Base-by-base conservation (phyloP, 2,113 vertebrate species). In the Azemiops feae region DNA sequence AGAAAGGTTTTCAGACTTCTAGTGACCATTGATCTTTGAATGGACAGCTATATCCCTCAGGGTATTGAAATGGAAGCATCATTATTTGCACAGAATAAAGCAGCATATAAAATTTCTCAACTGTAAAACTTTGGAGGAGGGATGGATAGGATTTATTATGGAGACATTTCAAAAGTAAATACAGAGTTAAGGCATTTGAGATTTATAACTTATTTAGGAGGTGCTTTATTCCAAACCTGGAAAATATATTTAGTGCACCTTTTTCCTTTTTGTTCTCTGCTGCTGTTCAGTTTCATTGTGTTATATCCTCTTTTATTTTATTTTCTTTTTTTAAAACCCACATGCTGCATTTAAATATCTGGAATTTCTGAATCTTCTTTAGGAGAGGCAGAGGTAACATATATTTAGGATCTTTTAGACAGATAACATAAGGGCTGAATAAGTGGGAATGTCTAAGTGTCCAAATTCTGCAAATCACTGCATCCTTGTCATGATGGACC, bases 81-180 rank as follows among this genome's bases (percentile, higher is more conserved):
- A 96, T 96, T 96, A 96, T 97, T 97, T 97, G 96, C 91, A 58
- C 94, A 92, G 93, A 96, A 96, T 95, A 94, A 97, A 97, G 94
- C 95, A 60, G 94, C 89, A 95, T 94, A 96, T 95, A 94, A 95
- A 97, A 96, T 92, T 94, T 92, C 90, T 95, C 93, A 95, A 95
- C 93, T 95, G 93, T 96, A 95, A 97, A 94, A 93, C 95, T 96
- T 93, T 16, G 22, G 94, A 45, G 50, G 14, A 74, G 16, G 87
- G 93, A 91, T 95, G 94, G 93, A 5, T 89, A 95, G 92, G 89
- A 95, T 0, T 90, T 90, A 93, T 90, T 64, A 93, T 93, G 89
- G 3, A 90, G 92, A 94, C 87, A 81, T 91, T 92, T 90, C n/a
- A 50, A 90, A 95, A 94, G 85, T 90, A 96, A 89, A 95, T 95